These are phyloP conservation scores for Psilanteris sp. DNA, from an alignment of 1,140 invertebrate species.

Conservation along the genomic window DNA sequence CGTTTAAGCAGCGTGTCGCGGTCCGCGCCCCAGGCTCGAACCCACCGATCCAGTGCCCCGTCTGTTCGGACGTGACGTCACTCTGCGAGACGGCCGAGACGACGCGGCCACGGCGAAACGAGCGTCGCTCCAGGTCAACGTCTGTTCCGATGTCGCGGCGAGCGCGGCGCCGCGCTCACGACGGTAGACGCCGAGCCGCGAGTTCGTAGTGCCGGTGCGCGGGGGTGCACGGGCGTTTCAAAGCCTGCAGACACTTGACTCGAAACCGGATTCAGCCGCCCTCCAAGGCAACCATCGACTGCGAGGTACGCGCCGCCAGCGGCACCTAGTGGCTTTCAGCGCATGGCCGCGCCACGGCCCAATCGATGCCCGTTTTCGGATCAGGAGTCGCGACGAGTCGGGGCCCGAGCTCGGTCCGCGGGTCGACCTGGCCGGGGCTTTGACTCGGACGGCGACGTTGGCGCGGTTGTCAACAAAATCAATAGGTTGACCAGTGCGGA, in stretches of 20 bases:
- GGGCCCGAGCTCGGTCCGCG: too few species aligned
- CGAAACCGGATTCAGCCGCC: conserved; percentile 3
- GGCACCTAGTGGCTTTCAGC: too few species aligned
- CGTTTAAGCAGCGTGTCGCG: conserved; percentile 69
- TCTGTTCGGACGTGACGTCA: conserved; percentile 13
- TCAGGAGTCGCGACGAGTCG: too few species aligned
- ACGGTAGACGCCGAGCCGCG: conserved; percentile 18
- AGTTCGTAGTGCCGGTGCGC: conserved; percentile 48
- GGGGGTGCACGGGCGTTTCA: neutral
- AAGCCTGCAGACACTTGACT: conserved; percentile 18
- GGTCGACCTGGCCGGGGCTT: too few species aligned
- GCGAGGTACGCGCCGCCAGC: conserved; percentile 41
- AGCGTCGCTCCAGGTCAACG: neutral
- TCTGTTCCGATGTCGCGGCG: conserved; percentile 44
- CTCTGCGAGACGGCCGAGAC: conserved; percentile 1
- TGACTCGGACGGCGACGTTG: too few species aligned
- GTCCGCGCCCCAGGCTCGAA: conserved; percentile 76
- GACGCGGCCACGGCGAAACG: conserved; percentile 14
- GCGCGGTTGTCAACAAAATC: conserved; percentile 48
- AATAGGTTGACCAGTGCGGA: conserved; percentile 47
- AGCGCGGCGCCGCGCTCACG: conserved; percentile 12
- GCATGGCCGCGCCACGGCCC: too few species aligned
- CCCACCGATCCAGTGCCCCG: conserved; percentile 60
- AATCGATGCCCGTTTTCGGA: too few species aligned
- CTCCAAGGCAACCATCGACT: conserved; percentile 7